Base-by-base conservation (phyloP, 1,140 invertebrate species). In the Drosophila obscura region DNA sequence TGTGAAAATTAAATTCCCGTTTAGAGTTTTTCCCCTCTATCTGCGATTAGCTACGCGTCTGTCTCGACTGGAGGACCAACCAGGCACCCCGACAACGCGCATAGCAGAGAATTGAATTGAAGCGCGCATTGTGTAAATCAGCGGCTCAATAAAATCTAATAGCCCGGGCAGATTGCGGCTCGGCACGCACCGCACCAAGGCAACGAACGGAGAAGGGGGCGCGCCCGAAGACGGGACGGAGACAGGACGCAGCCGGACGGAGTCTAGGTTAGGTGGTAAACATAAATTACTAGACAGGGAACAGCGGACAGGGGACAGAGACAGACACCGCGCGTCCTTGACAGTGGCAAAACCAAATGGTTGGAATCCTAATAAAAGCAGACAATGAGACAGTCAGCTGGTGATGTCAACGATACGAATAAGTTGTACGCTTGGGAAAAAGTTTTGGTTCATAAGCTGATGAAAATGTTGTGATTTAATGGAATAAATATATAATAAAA, bases 61-160 rank as follows among this genome's bases (percentile, higher is more conserved):
- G 15, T 35, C 31, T 9, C 31, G 31, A 35, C 31, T 35, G 9
- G 2, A 35, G 31, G 19, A 11, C 31, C 31, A 13, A 11, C 31
- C 9, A 39, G n/a, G 35, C 35, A 13, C 11, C 11, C 35, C 13
- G 11, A 39, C 35, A 39, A 39, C 35, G 41, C 39, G 22, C 39
- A 62, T 43, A 46, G 22, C 46, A 45, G 62, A 31, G 67, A 87
- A 87, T 87, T 88, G 83, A 88, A 87, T 88, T 83, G 67, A 87
- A 75, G 78, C 78, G 78, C 78, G 69, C 78, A 77, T 74, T 77
- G 83, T 88, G 72, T 87, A 87, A 87, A 87, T 87, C 83, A 87
- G 83, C 75, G 76, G 83, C 79, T 87, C 83, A 88, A 87, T 87
- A 87, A 87, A 87, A 87, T 88, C 79, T 83, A 87, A 87, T 88